These are phyloP conservation scores for Tapirus indicus DNA, from an alignment of 2,797 vertebrate genomes.

Conservation along the genomic window DNA sequence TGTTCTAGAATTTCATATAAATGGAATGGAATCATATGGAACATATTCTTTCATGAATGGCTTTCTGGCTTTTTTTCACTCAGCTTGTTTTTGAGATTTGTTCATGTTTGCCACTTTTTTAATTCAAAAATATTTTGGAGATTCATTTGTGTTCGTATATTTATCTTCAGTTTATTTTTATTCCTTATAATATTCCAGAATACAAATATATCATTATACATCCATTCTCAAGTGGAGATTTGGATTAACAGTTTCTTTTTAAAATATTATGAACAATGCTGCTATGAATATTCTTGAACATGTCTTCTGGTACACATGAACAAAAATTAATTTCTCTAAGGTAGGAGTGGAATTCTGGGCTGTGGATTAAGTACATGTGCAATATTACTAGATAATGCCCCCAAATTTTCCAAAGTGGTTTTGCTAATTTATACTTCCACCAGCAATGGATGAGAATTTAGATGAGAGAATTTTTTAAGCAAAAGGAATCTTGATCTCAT, in stretches of 20 bases:
- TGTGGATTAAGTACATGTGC: background rate
- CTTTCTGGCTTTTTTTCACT: background rate
- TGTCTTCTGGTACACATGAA: background rate
- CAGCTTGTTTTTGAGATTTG: background rate
- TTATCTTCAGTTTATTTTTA: slow-evolving; percentile 1
- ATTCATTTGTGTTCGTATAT: background rate
- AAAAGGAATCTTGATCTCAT: background rate
- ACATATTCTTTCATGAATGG: background rate
- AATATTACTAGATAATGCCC: background rate
- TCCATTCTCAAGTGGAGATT: background rate
- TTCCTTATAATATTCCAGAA: background rate
- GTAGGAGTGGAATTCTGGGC: background rate
- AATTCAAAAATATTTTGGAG: background rate
- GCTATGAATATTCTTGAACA: background rate
- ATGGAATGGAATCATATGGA: background rate
- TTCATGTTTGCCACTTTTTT: background rate
- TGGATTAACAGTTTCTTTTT: background rate
- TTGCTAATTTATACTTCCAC: slow-evolving; percentile 38
- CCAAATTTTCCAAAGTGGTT: background rate
- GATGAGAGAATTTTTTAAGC: background rate
- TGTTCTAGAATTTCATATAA: background rate
- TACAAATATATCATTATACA: background rate
- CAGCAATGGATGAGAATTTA: background rate
- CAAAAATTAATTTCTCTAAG: slow-evolving; percentile 30
- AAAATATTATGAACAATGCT: background rate